Conservation (phyloP, 2,113 vertebrate species). For the Sinosuthora webbiana region DNA sequence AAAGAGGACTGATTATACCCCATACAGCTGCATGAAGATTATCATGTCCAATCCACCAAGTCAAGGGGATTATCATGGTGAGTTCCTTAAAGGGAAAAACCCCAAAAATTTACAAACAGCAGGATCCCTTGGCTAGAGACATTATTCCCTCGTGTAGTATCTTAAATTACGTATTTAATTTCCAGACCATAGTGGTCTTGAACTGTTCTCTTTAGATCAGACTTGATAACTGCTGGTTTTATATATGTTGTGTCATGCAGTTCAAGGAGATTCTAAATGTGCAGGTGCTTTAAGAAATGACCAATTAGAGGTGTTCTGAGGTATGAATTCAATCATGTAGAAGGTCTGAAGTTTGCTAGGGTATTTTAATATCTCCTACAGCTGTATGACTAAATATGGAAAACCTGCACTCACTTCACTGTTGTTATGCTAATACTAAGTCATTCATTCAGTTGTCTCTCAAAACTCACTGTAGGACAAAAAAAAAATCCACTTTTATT, state of each 20-base stretch:
- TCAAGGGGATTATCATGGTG: conserved; percentile 96
- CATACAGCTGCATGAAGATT: conserved; percentile 98
- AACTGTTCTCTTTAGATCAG: background rate
- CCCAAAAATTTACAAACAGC: background rate
- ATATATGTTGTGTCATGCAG: rapidly evolving
- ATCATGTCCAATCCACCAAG: conserved; percentile 93
- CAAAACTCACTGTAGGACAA: background rate
- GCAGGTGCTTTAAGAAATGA: background rate
- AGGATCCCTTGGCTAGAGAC: background rate
- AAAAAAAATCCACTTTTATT: background rate
- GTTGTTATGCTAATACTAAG: background rate
- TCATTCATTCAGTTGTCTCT: background rate
- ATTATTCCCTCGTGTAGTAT: background rate
- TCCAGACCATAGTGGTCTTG: background rate
- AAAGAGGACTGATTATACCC: conserved; percentile 94
- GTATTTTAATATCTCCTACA: background rate
- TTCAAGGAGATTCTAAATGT: background rate
- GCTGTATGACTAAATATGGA: background rate
- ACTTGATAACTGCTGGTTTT: background rate
- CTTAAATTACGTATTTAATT: background rate
- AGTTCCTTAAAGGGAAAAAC: conserved; percentile 49
- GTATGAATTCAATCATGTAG: rapidly evolving
- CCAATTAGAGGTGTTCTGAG: background rate
- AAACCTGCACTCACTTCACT: background rate
- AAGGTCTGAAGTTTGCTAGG: background rate